A percentile compares a stretch with the other conserved stretches of the same genome.
phyloP scores from a whole-genome alignment of 2,888 invertebrate genomes.

The Nymphalis urticae region DNA sequence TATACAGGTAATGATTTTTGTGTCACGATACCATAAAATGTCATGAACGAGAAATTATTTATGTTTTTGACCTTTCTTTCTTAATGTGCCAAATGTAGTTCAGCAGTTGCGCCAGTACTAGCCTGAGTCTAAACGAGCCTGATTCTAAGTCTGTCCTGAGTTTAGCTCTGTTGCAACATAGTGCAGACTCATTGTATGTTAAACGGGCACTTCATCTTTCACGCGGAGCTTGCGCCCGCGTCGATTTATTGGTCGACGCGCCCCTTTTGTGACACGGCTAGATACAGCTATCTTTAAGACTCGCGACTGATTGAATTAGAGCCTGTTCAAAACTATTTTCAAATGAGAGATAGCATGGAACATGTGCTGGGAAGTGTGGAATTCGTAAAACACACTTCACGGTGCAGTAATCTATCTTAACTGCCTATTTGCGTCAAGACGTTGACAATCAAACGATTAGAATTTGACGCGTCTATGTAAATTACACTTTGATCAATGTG shows the following conservation, averaged over 20 bases:
- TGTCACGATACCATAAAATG: slow-evolving; percentile 32
- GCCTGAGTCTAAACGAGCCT: slow-evolving; percentile 39
- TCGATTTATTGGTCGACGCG: slow-evolving; percentile 76
- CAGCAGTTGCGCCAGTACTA: slow-evolving; percentile 50
- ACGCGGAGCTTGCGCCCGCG: slow-evolving; percentile 60
- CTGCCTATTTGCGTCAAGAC: slow-evolving; percentile 36
- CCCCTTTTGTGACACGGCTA: slow-evolving; percentile 66
- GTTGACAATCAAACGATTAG: slow-evolving; percentile 42
- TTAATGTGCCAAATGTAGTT: slow-evolving; percentile 23
- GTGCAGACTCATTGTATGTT: slow-evolving; percentile 77
- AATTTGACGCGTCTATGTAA: slow-evolving; percentile 33
- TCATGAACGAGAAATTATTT: slow-evolving; percentile 23
- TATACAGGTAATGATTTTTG: slow-evolving; percentile 32
- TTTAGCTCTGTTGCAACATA: slow-evolving; percentile 58
- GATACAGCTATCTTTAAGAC: slow-evolving; percentile 46
- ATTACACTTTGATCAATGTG: slow-evolving; percentile 31
- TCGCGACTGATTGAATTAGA: slow-evolving; percentile 45
- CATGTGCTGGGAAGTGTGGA: slow-evolving; percentile 23
- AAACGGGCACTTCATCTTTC: slow-evolving; percentile 79
- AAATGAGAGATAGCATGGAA: slow-evolving; percentile 26
- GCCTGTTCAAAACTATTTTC: slow-evolving; percentile 39
- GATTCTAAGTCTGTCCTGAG: slow-evolving; percentile 49
- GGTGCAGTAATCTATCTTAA: slow-evolving; percentile 34
- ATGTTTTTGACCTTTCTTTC: slow-evolving; percentile 27
- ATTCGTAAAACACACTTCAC: slow-evolving; percentile 26